Base-by-base conservation (phyloP, 2,113 vertebrate genomes). In the Telmatochromis sp. region DNA sequence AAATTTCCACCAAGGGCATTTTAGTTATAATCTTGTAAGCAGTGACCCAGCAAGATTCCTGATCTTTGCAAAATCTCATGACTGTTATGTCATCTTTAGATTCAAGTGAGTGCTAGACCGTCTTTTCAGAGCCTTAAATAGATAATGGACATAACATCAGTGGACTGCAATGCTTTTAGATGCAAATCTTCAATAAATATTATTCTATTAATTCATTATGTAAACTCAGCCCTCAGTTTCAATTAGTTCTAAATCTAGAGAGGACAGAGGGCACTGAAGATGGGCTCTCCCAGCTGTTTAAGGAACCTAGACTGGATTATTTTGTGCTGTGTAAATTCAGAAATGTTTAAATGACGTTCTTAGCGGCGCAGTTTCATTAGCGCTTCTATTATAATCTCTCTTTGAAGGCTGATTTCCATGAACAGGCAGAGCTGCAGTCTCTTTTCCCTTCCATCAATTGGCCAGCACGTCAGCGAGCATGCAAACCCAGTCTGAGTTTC, bases 401-500 rank as follows among this genome's bases (percentile, higher is more conserved):
- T 78, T 31, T 31, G 45, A 49, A 51, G 45, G 73, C 26, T 78
- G 42, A 75, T 75, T 75, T 75, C 42, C 70, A 75, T 47, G 42
- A 49, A 12, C 49, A 79, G 37, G 33, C 21, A n/a, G 45, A 53
- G 45, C 31, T 54, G 63, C 47, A n/a, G 51, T 19, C 21, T 55
- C 51, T 54, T 31, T 26, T n/a, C 51, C 82, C 63, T 42, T 75
- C 82, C 82, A n/a, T 73, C 31, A 83, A 11, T 17, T 37, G 60
- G 60, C 47, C 49, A 19, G 1, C 57, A 21, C 28, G 1, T 63
- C 42, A 49, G 40, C 3, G 7, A 5, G 47, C 42, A 68, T 53
- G 60, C 31, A 51, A 51, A 17, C 35, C 53, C 65, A 13, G 65
- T 57, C 15, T 83, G n/a, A 9, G 35, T 55, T 42, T 84, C 63